Evolutionary conservation across 2,888 invertebrate genomes (phyloP), one percentile per base, ranked within the genome.

Genomic region (Cremastinae sp.): DNA sequence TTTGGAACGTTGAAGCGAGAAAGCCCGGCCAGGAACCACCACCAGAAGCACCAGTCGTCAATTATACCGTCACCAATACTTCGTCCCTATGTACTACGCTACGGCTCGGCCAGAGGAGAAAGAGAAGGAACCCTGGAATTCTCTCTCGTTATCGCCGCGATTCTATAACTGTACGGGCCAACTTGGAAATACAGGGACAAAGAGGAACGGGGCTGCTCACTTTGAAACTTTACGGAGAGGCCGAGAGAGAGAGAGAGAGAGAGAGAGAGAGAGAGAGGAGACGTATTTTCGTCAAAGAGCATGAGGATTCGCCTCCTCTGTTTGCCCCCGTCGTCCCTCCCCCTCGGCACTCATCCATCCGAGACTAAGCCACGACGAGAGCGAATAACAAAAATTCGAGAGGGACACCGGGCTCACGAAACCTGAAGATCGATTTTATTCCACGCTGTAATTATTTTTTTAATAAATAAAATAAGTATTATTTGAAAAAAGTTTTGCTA

Each of bases 61-160:
- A 72, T 76, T 76, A 76, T 72, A 76, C 72, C 72, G 72, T 43
- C 72, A 76, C 72, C 64, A 62, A 72, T 76, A 72, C 64, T 62
- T 66, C 49, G 41, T 51, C 53, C 18, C 51, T 51, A 41, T 14
- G 45, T 36, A 20, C 41, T 66, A 72, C 58, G 66, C 62, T 53
- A 53, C 66, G 56, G 71, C 34, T 14, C 38, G 1, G 0, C 41
- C 49, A 43, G 22, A 28, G n/a, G 22, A 28, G n/a, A 34, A 66
- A 34, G 56, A 36, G 56, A 58, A 68, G 28, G 28, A 28, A 5
- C 2, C 2, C 28, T 5, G 5, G 28, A 28, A 28, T 28, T 28
- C 28, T 28, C 28, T 28, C 28, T 28, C 28, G 28, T 28, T 28
- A 28, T 28, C 28, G 28, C 28, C 28, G 5, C 28, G 28, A 28